Evolutionary conservation across 2,113 vertebrate genomes (phyloP), one percentile per base, ranked within the genome.

Genomic region (Cyanocitta stelleri): DNA sequence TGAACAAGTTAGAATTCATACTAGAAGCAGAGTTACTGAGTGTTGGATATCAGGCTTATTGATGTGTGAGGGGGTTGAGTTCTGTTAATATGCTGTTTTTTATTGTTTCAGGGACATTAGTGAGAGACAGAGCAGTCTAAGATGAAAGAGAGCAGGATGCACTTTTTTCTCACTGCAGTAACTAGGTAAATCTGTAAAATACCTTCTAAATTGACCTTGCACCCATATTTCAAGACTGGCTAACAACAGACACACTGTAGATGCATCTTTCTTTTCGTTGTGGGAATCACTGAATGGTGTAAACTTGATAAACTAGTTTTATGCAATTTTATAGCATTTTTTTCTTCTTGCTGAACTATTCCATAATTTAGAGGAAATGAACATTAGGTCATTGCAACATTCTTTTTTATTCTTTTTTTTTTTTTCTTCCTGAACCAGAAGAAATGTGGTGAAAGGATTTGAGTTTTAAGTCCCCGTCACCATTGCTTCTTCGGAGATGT

Each of bases 361-460:
- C 30, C 8, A 5, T 71, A 29, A 67, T 74, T 43, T 75, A 55
- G 64, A 71, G 32, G 17, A 81, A 92, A 30, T 58, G 2, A 61
- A 41, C 21, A 41, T 35, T 43, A 43, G 8, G 16, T 79, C 33
- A 39, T 48, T 79, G 26, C 27, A 82, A 46, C 7, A 0, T 41
- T 54, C 0, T 32, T 32, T 48, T n/a, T n/a, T n/a, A 13, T 20
- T 5, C 3, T 1, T 3, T 3, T 16, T 20, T 41, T 22, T 10
- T 2, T 46, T n/a, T 32, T 8, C 11, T 43, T 32, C 44, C 51
- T 44, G 14, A 44, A 32, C 8, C 8, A 26, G 24, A 68, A 75
- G 16, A 11, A 46, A 12, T 12, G 9, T 46, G 6, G 6, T 88
- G 6, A 43, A 68, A 74, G 33, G 16, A 9, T 72, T 61, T 26